Base-by-base conservation (phyloP, 2,797 vertebrate species). In the Pipistrellus pygmaeus region DNA sequence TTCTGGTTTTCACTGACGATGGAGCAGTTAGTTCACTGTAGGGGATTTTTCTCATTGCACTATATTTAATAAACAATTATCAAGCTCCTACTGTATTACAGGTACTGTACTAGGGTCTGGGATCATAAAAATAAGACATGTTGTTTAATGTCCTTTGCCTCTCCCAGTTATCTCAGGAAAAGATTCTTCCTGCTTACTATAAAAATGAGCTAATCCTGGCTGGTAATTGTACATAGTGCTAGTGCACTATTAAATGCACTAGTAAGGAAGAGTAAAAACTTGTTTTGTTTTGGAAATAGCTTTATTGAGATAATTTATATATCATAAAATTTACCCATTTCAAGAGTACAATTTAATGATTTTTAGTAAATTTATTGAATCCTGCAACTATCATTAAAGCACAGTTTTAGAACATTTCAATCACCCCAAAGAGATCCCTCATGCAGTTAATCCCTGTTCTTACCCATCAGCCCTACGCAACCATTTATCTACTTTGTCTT, bases 151-250 rank as follows among this genome's bases (percentile, higher is more conserved):
- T 76, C n/a, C 27, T 88, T 85, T 90, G 38, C 32, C 73, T 80
- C 32, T 86, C 72, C 53, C 44, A 90, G 10, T 87, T 80, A 88
- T 62, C 25, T 93, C 73, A 90, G 46, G 48, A 90, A 93, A 81
- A 66, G 62, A 46, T 53, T 41, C 48, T 78, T 81, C 23, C 20
- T 46, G 23, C 80, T 86, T 73, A 35, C 77, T 83, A 57, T 38
- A 32, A 85, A 85, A 95, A 88, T 55, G n/a, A 87, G 85, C n/a
- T 82, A 73, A 84, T 84, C 75, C n/a, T 86, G 66, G 35, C 35
- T 90, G 38, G 71, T 91, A 78, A 95, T 38, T 80, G 10, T 90
- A 77, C 55, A 55, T 66, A 78, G 51, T 25, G 51, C 41, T 41
- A 21, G 25, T 73, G 27, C n/a, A 80, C 38, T 83, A 62, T 73